Conservation (phyloP, 2,888 invertebrate genomes). For the Acanthosoma haemorrhoidale region DNA sequence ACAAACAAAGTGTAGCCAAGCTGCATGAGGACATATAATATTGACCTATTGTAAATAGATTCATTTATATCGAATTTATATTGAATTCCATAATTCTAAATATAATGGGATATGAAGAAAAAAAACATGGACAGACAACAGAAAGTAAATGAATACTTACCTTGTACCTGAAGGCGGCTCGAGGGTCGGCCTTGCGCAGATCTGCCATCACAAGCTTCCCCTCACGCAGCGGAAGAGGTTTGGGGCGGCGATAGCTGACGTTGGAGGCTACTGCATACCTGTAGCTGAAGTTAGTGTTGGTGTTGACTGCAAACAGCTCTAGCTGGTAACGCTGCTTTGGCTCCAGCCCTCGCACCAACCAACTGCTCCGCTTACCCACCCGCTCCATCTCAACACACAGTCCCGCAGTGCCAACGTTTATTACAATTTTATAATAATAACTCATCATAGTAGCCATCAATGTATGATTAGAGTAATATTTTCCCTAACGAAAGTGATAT, state of each 20-base stretch:
- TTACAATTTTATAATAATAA: constrained; percentile 9
- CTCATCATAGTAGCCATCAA: too few species aligned
- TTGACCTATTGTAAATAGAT: too few species aligned
- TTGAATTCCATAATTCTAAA: too few species aligned
- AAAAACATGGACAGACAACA: too few species aligned
- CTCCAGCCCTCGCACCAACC: constrained; percentile 46
- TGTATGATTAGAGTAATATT: too few species aligned
- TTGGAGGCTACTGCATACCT: constrained; percentile 49
- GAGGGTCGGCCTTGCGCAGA: constrained; percentile 51
- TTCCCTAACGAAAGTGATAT: too few species aligned
- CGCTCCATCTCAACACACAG: constrained; percentile 32
- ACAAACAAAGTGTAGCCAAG: too few species aligned
- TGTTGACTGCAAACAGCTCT: constrained; percentile 53
- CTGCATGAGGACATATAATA: too few species aligned
- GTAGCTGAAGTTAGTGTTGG: constrained; percentile 50
- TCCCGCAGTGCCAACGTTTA: neutral
- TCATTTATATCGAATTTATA: too few species aligned
- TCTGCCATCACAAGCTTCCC: constrained; percentile 50
- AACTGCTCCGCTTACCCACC: constrained; percentile 28
- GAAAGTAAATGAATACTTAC: constrained; percentile 43
- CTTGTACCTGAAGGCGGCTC: constrained; percentile 54
- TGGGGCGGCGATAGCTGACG: constrained; percentile 45
- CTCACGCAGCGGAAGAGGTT: constrained; percentile 48
- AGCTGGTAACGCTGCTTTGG: constrained; percentile 51
- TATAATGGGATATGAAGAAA: too few species aligned